These are phyloP conservation scores for Phataginus tricuspis DNA, from an alignment of 2,797 vertebrate species.

Conservation along the genomic window DNA sequence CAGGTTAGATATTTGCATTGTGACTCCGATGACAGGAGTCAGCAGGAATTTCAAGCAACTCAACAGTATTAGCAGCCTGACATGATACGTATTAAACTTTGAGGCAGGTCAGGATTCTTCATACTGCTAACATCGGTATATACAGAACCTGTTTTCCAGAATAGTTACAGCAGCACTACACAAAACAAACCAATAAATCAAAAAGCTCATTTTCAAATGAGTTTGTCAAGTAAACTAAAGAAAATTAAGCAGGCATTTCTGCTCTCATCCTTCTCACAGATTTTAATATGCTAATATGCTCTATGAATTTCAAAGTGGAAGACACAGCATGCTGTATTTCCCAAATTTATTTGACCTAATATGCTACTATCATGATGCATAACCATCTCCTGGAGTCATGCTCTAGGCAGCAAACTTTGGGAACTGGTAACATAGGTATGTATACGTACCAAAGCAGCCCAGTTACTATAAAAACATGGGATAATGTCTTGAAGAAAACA, in stretches of 20 bases:
- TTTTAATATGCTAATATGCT: neutral
- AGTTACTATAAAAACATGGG: neutral
- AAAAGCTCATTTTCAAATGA: neutral
- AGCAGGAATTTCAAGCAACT: neutral
- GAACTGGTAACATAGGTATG: neutral
- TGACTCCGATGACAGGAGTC: neutral
- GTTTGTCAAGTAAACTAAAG: neutral
- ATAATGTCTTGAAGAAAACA: neutral
- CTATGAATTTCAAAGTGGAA: neutral
- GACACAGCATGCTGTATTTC: neutral
- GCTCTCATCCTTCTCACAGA: neutral
- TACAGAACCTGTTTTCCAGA: neutral
- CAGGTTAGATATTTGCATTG: neutral
- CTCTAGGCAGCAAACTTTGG: neutral
- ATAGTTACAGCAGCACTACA: neutral
- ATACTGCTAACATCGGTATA: neutral
- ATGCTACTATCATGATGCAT: too few species aligned
- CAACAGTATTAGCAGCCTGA: neutral
- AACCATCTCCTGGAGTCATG: neutral
- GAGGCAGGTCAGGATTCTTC: neutral
- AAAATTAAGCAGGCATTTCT: neutral
- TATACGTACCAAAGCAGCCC: fast-evolving
- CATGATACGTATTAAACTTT: neutral
- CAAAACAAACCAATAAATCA: neutral
- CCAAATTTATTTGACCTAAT: neutral